Conservation (phyloP, 2,113 vertebrate genomes). For the Edolisoma coerulescens region DNA sequence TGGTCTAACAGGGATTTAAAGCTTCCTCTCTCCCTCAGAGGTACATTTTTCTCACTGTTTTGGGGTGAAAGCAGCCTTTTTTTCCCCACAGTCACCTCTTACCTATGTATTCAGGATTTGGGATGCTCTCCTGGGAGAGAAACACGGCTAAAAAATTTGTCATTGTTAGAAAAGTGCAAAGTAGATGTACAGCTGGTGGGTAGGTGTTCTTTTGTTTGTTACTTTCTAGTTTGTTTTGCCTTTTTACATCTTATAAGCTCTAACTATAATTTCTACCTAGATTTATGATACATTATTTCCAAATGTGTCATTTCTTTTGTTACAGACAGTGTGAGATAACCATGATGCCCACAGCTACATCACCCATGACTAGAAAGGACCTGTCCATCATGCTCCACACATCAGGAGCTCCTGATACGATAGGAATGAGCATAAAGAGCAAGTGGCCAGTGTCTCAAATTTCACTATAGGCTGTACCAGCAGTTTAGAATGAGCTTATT, state of each 20-base stretch:
- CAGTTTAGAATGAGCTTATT: not conserved
- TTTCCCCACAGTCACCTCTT: not conserved
- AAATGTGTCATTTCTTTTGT: not conserved
- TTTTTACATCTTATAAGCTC: not conserved
- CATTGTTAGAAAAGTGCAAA: not conserved
- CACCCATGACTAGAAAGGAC: not conserved
- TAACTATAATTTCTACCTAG: not conserved
- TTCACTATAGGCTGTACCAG: not conserved
- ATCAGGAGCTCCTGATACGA: not conserved
- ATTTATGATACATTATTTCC: not conserved
- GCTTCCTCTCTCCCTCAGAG: not conserved
- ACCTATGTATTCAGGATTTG: not conserved
- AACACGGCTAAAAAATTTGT: not conserved
- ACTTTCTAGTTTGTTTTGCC: not conserved
- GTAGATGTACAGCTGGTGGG: not conserved
- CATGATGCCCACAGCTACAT: not conserved
- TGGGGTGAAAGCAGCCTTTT: not conserved
- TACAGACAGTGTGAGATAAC: not conserved
- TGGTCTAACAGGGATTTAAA: not conserved
- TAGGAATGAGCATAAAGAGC: not conserved
- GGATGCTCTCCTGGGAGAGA: not conserved
- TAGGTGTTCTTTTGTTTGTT: not conserved
- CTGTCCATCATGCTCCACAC: not conserved
- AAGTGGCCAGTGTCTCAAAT: not conserved
- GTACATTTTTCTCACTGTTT: fast-evolving